Base-by-base conservation (phyloP, 23 tunicate genomes). In the Corella eumyota region DNA sequence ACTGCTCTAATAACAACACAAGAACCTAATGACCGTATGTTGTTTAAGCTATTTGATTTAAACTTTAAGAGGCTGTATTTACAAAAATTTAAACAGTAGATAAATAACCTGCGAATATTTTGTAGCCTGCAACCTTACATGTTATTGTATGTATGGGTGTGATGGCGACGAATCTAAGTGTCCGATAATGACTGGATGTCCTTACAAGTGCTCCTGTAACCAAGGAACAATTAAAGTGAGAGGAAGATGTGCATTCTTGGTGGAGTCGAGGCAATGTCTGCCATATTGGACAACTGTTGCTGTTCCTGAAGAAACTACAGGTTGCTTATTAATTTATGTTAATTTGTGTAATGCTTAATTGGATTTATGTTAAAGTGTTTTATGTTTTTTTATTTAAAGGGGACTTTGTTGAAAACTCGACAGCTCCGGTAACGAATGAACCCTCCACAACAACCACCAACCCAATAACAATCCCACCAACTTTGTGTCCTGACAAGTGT, bases 121-220 rank as follows among this genome's bases (percentile, higher is more conserved):
- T 33, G 6, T 66, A 86, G 95, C 50, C 34, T 88, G 96, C 67
- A 38, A 88, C 61, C 78, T 73, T 63, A 64, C 71, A 58, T 88
- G 96, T 67, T 78, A 88, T 63, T 88, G 96, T 62, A 62, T 88
- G 77, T 79, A 70, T 51, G 96, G 96, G 0, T 88, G 96, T 52
- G 77, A 72, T 24, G 67, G 88, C 6, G 88, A 88, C 76, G 88
- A 78, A 30, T 72, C 88, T 0, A 40, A 38, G 9, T 88, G 96
- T 52, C 96, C 87, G 4, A 51, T 65, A 37, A 54, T 73, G 25
- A 33, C 81, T 0, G 80, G 79, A 45, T 88, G 96, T 50, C 96
- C 96, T 2, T 79, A 88, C 73, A 63, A 49, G 49, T 88, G 96
- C 50, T 20, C 26, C 45, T 88, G 96, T 62, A 72, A 88, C 66